These are phyloP conservation scores for Sarcoramphus papa DNA, from an alignment of 2,797 vertebrate species.

Conservation along the genomic window DNA sequence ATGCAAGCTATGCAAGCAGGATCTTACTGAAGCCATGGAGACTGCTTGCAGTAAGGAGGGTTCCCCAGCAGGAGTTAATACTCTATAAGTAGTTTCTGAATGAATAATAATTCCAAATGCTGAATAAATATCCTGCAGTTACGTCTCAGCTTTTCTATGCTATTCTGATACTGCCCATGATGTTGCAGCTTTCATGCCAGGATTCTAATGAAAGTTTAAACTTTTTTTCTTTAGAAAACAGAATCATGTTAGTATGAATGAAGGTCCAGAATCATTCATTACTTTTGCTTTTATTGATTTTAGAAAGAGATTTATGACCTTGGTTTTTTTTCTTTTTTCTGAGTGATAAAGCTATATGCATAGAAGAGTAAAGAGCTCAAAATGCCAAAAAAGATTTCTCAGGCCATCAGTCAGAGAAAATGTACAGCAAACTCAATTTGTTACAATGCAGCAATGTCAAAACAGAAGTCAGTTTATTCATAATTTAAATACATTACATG, in stretches of 20 bases:
- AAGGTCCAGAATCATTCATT: not conserved
- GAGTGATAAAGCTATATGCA: not conserved
- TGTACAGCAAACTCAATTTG: not conserved
- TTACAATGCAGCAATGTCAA: not conserved
- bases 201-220: not conserved
- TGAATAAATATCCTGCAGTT: not conserved
- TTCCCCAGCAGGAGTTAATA: not conserved
- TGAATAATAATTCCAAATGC: not conserved
- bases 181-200: not conserved
- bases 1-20: not conserved
- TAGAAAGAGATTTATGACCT: slow-evolving; percentile 4
- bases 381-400: slow-evolving; percentile 5
- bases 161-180: not conserved
- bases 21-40: not conserved
- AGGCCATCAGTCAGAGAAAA: slow-evolving; percentile 10
- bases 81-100: not conserved
- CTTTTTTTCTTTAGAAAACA: not conserved
- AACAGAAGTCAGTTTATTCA: not conserved
- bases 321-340: fast-evolving
- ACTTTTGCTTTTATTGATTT: slow-evolving; percentile 39
- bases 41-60: not conserved
- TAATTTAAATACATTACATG: not conserved
- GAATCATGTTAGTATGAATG: not conserved
- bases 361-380: not conserved
- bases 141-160: not conserved